phyloP scores from a whole-genome alignment of 2,888 invertebrate genomes.

The Leucoma salicis region DNA sequence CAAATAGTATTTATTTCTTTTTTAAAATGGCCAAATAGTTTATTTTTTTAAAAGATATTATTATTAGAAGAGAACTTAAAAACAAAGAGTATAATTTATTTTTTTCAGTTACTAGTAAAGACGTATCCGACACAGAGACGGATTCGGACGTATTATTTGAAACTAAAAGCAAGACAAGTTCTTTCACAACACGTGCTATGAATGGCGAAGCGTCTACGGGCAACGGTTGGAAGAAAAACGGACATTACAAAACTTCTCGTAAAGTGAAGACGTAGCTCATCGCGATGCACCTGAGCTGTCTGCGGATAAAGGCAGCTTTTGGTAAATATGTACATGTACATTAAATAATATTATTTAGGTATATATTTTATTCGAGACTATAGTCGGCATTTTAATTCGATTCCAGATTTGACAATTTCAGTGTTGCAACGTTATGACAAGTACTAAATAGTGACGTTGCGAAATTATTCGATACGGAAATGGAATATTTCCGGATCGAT shows the following conservation, averaged over 20 bases:
- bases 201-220: slow-evolving; percentile 71
- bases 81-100: background rate
- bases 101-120: slow-evolving; percentile 81
- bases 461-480: too few species aligned
- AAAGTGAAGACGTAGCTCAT: slow-evolving; percentile 71
- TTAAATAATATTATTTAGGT: slow-evolving; percentile 10
- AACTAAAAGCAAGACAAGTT: slow-evolving; percentile 83
- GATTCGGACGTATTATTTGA: slow-evolving; percentile 94
- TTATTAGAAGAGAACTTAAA: background rate
- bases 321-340: slow-evolving; percentile 21
- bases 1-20: too few species aligned
- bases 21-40: too few species aligned
- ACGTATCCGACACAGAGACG: slow-evolving; percentile 90
- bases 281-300: slow-evolving; percentile 32
- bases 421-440: too few species aligned
- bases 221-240: slow-evolving; percentile 82
- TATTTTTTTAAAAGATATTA: too few species aligned
- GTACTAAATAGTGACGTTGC: too few species aligned
- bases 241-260: slow-evolving; percentile 67
- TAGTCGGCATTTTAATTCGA: too few species aligned
- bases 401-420: too few species aligned
- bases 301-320: slow-evolving; percentile 24
- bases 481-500: too few species aligned
- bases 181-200: slow-evolving; percentile 55
- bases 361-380: background rate